Base-by-base conservation (phyloP, 2,888 invertebrate species). In the Drosophila phalerata region DNA sequence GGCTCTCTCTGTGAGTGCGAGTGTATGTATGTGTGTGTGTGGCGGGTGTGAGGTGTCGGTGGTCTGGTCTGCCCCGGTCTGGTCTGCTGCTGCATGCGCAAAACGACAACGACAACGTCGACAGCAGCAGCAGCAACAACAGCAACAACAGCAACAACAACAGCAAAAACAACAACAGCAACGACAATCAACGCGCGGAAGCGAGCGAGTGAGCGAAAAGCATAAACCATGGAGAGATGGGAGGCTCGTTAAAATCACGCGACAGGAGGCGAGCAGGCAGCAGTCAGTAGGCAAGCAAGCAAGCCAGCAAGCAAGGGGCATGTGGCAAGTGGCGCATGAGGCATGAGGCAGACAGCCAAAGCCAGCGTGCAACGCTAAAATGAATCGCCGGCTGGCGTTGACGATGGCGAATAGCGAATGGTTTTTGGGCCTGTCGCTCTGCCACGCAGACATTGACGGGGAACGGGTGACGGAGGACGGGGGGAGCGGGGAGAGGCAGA, bases 221-320 rank as follows among this genome's bases (percentile, higher is more conserved):
- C 85, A 85, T 85, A 85, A 85, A 85, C 76, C 85, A 85, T 83
- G 83, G 77, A 70, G 74, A 69, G 82, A 69, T 79, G 79, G 75
- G 81, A 85, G 84, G 83, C 81, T 85, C 85, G 84, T 84, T 84
- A 85, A 84, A 84, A 84, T 85, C 85, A 85, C 82, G 83, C 83
- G 83, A 83, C 85, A 85, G 85, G 85, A 78, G 78, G 77, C 77
- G 72, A 47, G 69, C 22, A 28, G 55, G 34, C 60, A 65, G 48
- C 25, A 28, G 55, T 25, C 60, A 64, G 48, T 15, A 22, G 38
- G 45, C 55, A 48, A 25, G 10, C 5, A 19, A 67, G 28, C 65
- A 48, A 25, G 10, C 5, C 13, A 67, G 28, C 65, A 64, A 58
- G 17, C 32, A 64, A 58, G 45, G 43, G 58, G 58, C 58, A 42